Conservation (phyloP, 2,113 vertebrate genomes). For the Paramormyrops kingsleyae region DNA sequence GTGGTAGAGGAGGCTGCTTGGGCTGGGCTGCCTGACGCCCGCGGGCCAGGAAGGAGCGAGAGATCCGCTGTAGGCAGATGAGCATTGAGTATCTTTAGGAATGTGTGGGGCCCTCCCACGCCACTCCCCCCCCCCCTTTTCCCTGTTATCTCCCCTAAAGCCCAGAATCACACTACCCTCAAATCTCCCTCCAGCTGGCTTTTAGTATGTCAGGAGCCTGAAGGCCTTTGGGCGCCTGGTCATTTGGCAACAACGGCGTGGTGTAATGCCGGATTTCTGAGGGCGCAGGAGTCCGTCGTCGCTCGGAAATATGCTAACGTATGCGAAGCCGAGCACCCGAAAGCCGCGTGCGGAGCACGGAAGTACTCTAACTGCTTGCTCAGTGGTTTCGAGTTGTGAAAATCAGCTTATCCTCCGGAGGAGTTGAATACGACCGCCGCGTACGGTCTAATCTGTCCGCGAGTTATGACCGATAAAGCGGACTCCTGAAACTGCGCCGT, state of each 20-base stretch:
- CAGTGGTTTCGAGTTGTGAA: neutral
- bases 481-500: neutral
- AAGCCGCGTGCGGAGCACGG: neutral
- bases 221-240: neutral
- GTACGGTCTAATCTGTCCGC: neutral
- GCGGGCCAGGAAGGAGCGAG: neutral
- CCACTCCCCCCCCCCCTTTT: neutral
- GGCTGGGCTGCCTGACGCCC: neutral
- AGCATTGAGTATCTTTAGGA: neutral
- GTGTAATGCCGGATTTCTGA: neutral
- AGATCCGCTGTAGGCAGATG: neutral
- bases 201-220: slow-evolving; percentile 7
- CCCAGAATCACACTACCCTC: neutral
- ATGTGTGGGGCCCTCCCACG: neutral
- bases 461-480: neutral
- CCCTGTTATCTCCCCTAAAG: neutral
- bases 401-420: neutral
- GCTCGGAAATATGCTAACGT: neutral
- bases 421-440: neutral
- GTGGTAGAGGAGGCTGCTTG: neutral
- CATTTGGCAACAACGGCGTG: neutral
- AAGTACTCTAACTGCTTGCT: neutral
- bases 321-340: neutral
- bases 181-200: neutral
- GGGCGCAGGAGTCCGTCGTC: neutral